phyloP scores from a whole-genome alignment of 2,888 invertebrate genomes.

The Gnatocerus cornutus region DNA sequence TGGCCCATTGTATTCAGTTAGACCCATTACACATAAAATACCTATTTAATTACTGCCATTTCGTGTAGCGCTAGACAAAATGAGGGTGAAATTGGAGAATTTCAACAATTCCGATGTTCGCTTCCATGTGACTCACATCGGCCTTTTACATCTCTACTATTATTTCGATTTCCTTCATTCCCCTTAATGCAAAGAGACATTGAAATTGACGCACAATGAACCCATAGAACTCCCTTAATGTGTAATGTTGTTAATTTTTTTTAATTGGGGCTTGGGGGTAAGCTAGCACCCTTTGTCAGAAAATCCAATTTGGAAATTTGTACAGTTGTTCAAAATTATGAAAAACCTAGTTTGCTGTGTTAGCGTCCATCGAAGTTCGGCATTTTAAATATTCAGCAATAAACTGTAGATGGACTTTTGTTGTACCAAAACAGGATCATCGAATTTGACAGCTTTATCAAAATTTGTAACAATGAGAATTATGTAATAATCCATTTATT shows the following conservation, averaged over 20 bases:
- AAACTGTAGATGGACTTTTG: too few relatives aligned
- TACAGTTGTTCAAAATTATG: too few relatives aligned
- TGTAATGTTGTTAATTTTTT: slow-evolving; percentile 31
- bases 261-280: slow-evolving; percentile 27
- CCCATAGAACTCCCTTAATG: slow-evolving; percentile 7
- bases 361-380: too few relatives aligned
- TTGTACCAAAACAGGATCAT: too few relatives aligned
- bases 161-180: slow-evolving; percentile 44
- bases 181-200: slow-evolving; percentile 43
- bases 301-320: too few relatives aligned
- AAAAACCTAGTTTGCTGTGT: too few relatives aligned
- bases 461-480: too few relatives aligned
- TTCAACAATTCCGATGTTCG: slow-evolving; percentile 57
- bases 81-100: slow-evolving; percentile 62
- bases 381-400: too few relatives aligned
- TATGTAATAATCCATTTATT: too few relatives aligned
- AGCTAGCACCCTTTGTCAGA: not conserved
- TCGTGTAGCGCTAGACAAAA: slow-evolving; percentile 56
- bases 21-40: slow-evolving; percentile 67
- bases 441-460: too few relatives aligned
- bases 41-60: slow-evolving; percentile 67
- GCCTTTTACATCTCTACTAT: slow-evolving; percentile 44
- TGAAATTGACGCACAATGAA: slow-evolving; percentile 38
- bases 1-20: slow-evolving; percentile 65
- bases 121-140: slow-evolving; percentile 50